Base-by-base conservation (phyloP, 2,888 invertebrate genomes). In the Apocheima hispidaria region DNA sequence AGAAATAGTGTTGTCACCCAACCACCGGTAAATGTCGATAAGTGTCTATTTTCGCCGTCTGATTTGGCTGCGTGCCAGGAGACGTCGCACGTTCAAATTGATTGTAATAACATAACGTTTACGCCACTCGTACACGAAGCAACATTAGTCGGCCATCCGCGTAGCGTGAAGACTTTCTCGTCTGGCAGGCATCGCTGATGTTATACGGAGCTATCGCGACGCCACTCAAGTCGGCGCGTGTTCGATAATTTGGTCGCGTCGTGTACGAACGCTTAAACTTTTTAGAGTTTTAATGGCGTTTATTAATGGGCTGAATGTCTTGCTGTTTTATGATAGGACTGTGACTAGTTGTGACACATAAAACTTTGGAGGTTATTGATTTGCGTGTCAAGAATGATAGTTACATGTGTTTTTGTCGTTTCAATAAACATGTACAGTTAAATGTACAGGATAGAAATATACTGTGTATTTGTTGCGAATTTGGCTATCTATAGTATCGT, bases 1-100 rank as follows among this genome's bases (percentile, higher is more conserved):
- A 26, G 66, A 71, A 78, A 84, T 85, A 86, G 83, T 82, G 86
- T 81, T 82, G 85, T 81, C 72, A 77, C 72, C 71, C 65, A 65
- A 71, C 70, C 69, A 69, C 71, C 81, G 76, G 75, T 59, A 73
- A 68, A 73, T 80, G 79, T 85, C 85, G 84, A 86, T 85, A 83
- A 74, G 75, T 74, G 70, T 77, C 80, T 84, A 83, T 84, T 84
- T 83, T 77, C 64, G 73, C 69, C 74, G 74, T 43, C 54, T 57
- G 61, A 63, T 59, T 70, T 85, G 85, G 86, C 81, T 26, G n/a
- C n/a, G 4, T 18, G 78, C 85, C 85, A 85, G 46, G 9, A 52
- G 44, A 48, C 56, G 43, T 53, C 60, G 58, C 49, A 53, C 66
- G 63, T 48, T 63, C 56, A 52, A 60, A 69, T 65, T 68, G 65